Percentiles rank a stretch among this genome's conserved stretches.
Conservation (phyloP, 2,113 vertebrate species). For the Triplophysa tibetana region DNA sequence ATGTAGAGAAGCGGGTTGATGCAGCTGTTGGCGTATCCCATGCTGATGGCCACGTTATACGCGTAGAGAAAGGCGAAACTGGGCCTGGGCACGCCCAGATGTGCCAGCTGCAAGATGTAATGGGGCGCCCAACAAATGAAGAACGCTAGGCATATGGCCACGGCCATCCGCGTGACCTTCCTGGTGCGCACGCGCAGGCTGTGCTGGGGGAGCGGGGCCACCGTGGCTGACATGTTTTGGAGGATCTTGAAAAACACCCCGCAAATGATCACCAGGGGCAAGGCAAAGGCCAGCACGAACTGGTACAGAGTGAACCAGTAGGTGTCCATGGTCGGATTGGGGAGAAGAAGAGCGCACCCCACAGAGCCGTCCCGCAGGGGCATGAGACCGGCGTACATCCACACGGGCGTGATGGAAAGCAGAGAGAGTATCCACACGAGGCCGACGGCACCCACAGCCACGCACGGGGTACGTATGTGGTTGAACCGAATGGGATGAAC, state of each 20-base stretch:
- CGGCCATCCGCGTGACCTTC: conserved; percentile 54
- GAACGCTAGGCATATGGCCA: conserved; percentile 60
- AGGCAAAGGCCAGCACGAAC: conserved; percentile 71
- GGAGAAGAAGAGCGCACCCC: conserved; percentile 62
- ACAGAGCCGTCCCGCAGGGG: conserved; percentile 55
- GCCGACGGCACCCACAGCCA: conserved; percentile 52
- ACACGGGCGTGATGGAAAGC: conserved; percentile 62
- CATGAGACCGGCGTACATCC: conserved; percentile 65
- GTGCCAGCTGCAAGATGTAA: conserved; percentile 60
- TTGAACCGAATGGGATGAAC: conserved; percentile 62
- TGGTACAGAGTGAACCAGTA: conserved; percentile 73
- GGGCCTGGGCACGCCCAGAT: conserved; percentile 54
- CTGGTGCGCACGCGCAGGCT: conserved; percentile 48
- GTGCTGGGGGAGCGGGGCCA: conserved; percentile 53
- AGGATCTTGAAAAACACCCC: conserved; percentile 62
- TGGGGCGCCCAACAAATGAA: conserved; percentile 67
- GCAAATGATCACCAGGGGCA: conserved; percentile 62
- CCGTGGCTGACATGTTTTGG: conserved; percentile 58
- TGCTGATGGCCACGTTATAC: conserved; percentile 63
- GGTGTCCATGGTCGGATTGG: conserved; percentile 58
- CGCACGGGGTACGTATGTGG: conserved; percentile 55
- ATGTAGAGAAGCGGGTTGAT: conserved; percentile 69
- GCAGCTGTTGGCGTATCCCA: conserved; percentile 66
- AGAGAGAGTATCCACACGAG: conserved; percentile 60
- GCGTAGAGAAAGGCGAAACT: conserved; percentile 59